phyloP scores from a whole-genome alignment of 2,113 vertebrate genomes.

The Physeter macrocephalus region DNA sequence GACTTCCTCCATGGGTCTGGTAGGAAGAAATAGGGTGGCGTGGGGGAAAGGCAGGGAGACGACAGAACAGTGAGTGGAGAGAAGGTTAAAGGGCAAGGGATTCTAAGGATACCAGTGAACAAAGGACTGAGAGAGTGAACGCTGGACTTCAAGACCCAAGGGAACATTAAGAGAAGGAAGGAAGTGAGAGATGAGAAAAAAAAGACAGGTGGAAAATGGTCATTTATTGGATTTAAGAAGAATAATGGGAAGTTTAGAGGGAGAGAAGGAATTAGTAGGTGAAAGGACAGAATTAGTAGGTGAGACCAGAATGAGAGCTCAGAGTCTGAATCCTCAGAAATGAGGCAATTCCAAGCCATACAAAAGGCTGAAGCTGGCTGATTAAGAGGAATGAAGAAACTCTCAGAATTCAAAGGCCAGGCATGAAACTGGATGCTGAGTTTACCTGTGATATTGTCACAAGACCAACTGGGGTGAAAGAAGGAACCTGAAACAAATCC shows the following conservation, averaged over 20 bases:
- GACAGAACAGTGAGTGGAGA: not conserved
- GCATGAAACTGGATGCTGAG: not conserved
- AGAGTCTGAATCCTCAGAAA: not conserved
- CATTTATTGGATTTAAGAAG: not conserved
- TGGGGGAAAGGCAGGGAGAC: not conserved
- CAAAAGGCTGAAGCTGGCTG: not conserved
- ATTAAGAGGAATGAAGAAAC: not conserved
- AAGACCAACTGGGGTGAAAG: not conserved
- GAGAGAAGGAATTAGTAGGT: not conserved
- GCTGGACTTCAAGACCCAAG: not conserved
- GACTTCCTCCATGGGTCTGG: not conserved
- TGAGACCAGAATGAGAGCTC: not conserved
- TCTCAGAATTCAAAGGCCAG: not conserved
- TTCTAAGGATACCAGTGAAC: not conserved
- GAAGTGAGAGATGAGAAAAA: not conserved
- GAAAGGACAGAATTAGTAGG: not conserved
- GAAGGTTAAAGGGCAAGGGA: not conserved
- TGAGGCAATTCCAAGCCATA: not conserved
- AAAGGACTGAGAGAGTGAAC: not conserved
- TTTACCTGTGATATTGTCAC: not conserved
- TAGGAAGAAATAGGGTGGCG: not conserved
- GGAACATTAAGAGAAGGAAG: not conserved
- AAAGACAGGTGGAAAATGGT: not conserved
- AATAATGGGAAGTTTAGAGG: not conserved
- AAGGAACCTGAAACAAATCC: not conserved